Evolutionary conservation across 1,140 invertebrate species (phyloP), one percentile per base, ranked within the genome.

Genomic region (Pogonomyrmex californicus): DNA sequence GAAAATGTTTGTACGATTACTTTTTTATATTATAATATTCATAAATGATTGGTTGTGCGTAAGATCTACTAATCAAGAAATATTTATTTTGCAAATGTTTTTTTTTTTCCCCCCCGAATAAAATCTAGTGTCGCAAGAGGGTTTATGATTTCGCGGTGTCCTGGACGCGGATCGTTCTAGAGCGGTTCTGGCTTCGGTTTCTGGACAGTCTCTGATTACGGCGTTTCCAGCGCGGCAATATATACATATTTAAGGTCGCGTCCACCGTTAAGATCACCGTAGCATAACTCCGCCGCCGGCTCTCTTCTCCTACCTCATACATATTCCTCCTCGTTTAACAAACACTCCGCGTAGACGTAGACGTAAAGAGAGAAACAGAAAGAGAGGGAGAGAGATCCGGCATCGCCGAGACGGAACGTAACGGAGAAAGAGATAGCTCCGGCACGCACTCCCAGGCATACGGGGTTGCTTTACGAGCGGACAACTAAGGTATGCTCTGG

Each of bases 401-500:
- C 33, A 86, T 60, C 47, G 66, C 38, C 33, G 88, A 87, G 77
- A 86, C 70, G 23, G 47, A 79, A 76, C 56, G 65, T 23, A 58
- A 65, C 54, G 73, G 86, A 90, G 85, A 90, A 91, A 92, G 82
- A 85, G 71, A 90, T 71, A 90, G 88, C 54, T 86, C 88, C 88
- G 91, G 91, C 92, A 93, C 92, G 93, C 93, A 95, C 91, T 92
- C 90, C 90, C 91, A 85, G 94, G 93, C 94, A 95, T 95, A 95
- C 94, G 94, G 94, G 94, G 92, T 94, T 94, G 91, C 93, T 95
- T 95, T 95, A 95, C 94, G 93, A 94, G 94, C 94, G 92, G 94
- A 95, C 94, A 95, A 95, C 94, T 95, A 95, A 95, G 94, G 94
- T 95, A 95, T 95, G 94, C 93, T 95, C 87, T 91, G 91, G 93